Base-by-base conservation (phyloP, 2,113 vertebrate species). In the Paramormyrops kingsleyae region DNA sequence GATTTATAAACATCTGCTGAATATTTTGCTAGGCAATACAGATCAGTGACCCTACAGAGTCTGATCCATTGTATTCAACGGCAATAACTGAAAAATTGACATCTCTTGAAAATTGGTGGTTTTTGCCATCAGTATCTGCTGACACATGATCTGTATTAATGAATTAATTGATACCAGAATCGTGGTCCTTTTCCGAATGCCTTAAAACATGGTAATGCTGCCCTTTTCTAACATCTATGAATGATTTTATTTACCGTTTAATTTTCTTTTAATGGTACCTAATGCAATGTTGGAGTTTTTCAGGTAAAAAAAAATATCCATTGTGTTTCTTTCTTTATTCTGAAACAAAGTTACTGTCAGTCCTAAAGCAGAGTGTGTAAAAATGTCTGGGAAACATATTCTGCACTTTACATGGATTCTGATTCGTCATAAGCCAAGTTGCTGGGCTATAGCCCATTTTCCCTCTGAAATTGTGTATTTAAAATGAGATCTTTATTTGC, bases 121-220 rank as follows among this genome's bases (percentile, higher is more conserved):
- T 52, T 87, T 6, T 31, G 5, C 47, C 44, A 27, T 52, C 47
- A 12, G 13, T 17, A 50, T 27, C 84, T 52, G n/a, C 84, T 50
- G 47, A 31, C n/a, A 86, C 44, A 50, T 27, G 46, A 49, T 50
- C 47, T 52, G 46, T 31, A 86, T 24, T 49, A 15, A 31, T 86
- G 47, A 86, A 35, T 24, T 31, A 31, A 70, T 70, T 70, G 62
- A 70, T 31, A 70, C n/a, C 62, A 31, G 62, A 31, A 31, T 70
- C 27, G 10, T 31, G 39, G 42, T 88, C 46, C 46, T 19, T 87
- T 87, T 53, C 53, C 19, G 56, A 88, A 53, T 88, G 87, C 87
- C 87, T 88, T 87, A 66, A 88, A 88, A 88, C 31, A 44, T 88
- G 56, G 39, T n/a, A 44, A 62, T 88, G 53, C 35, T 66, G 52